These are phyloP conservation scores for Chelon auratus DNA, from an alignment of 2,797 vertebrate species.

Conservation along the genomic window DNA sequence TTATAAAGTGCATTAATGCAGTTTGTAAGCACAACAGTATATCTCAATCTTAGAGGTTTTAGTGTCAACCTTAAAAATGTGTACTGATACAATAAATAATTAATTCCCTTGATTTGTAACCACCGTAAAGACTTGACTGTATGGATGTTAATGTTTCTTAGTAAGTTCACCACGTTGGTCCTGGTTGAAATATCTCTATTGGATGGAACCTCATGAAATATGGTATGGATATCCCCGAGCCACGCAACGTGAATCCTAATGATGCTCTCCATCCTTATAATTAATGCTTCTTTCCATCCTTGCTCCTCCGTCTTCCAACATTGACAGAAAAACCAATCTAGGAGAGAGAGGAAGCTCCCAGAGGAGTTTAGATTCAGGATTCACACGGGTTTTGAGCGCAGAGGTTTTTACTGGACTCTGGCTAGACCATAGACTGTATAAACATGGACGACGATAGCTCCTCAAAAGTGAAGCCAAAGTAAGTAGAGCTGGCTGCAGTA, in stretches of 20 bases:
- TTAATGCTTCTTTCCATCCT: constrained; percentile 39
- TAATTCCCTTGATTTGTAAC: too few relatives aligned
- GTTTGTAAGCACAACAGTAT: too few relatives aligned
- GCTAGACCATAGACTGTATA: too few relatives aligned
- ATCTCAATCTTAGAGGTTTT: too few relatives aligned
- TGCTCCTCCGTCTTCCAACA: constrained; percentile 25
- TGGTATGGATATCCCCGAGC: constrained; percentile 29
- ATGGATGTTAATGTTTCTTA: background rate
- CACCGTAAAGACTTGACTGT: background rate
- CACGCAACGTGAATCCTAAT: constrained; percentile 39
- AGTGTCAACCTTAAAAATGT: too few relatives aligned
- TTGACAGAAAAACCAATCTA: constrained; percentile 38
- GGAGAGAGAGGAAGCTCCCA: constrained; percentile 9
- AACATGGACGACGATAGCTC: too few relatives aligned
- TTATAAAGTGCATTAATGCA: too few relatives aligned
- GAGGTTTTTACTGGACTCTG: background rate
- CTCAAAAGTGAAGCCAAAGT: too few relatives aligned
- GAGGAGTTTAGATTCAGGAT: constrained; percentile 7
- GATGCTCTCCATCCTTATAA: constrained; percentile 40
- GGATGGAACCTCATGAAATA: constrained; percentile 40
- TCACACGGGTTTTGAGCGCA: background rate
- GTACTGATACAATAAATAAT: too few relatives aligned
- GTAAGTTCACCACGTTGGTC: background rate
- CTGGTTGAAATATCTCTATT: constrained; percentile 18
- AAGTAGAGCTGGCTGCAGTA: too few relatives aligned